Base-by-base conservation (phyloP, 92 coral and sea anemone genomes). In the Micromussa lordhowensis region DNA sequence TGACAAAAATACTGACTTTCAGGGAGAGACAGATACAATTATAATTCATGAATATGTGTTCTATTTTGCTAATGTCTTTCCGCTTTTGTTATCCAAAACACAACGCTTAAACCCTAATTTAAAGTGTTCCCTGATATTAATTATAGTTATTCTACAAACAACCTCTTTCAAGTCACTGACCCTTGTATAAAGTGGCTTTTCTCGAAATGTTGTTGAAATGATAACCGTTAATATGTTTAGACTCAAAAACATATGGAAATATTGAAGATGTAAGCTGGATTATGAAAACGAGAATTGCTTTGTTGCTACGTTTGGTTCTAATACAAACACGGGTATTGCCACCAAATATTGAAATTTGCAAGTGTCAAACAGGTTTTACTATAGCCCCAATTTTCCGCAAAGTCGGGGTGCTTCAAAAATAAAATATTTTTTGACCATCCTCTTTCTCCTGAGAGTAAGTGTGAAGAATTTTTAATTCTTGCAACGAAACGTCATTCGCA, bases 141-240 rank as follows among this genome's bases (percentile, higher is more conserved):
- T 40, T 28, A 51, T 51, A 82, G 32, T 68, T 49, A 51, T 70
- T 82, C 31, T 69, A 49, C 78, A 82, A 82, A 82, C 66, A 49
- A 35, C 11, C 19, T 15, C n/a, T 53, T 77, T 49, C 34, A 26
- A 77, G n/a, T 48, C 74, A 31, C 19, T 51, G 15, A 36, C 36
- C 17, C 44, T 12, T 22, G 34, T 22, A 44, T n/a, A 70, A 70
- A 38, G 9, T 1, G 54, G 12, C 31, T 7, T 28, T 16, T 13
- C 28, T 44, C 51, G 51, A 68, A 68, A 44, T 48, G 3, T 44
- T 68, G 54, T 26, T 44, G 18, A 16, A 24, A 81, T n/a, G 15
- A 51, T 29, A 63, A 24, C 29, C 51, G 13, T 11, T 44, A 13
- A 63, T 63, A 24, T 63, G 24, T 19, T 63, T 9, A 40, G 48